A percentile compares a stretch with the other conserved stretches of the same genome.
Evolutionary conservation across 2,888 invertebrate species (phyloP).

Genomic region (Trachelus iudaicus): DNA sequence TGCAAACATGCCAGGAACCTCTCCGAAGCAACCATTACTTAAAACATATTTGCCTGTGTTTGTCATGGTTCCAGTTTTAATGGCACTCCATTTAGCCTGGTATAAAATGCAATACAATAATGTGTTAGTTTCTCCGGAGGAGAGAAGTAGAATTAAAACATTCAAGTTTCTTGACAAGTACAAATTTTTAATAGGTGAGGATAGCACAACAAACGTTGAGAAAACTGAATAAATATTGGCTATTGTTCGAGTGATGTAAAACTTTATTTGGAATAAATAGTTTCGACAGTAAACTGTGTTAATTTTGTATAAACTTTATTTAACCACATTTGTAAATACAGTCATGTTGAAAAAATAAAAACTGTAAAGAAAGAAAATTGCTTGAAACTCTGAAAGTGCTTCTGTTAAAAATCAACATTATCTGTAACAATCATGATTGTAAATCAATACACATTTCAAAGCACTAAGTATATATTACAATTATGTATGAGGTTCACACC

Average conservation of each 20-base stretch:
- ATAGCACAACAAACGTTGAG: not conserved
- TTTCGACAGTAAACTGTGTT: not conserved
- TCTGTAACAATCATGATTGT: conserved; percentile 39
- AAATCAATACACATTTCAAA: conserved; percentile 1
- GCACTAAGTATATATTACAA: conserved; percentile 17
- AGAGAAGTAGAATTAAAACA: not conserved
- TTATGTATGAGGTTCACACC: conserved; percentile 40
- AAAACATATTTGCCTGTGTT: not conserved
- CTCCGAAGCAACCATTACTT: not conserved
- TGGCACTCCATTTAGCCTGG: conserved; percentile 15
- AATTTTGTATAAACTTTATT: not conserved
- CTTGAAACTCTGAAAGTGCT: not conserved
- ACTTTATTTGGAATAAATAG: not conserved
- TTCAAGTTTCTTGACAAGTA: not conserved
- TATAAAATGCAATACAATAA: conserved; percentile 6
- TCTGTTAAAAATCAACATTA: conserved; percentile 1
- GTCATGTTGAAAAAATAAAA: not conserved
- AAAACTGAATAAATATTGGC: not conserved
- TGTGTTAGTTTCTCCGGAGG: not conserved
- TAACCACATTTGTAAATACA: not conserved
- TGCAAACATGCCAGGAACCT: not conserved
- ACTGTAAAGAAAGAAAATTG: not conserved
- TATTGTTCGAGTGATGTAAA: not conserved
- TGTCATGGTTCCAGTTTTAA: not conserved
- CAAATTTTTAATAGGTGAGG: not conserved